Evolutionary conservation across 2,888 invertebrate genomes (phyloP).

Genomic region (Anthrax anthrax): DNA sequence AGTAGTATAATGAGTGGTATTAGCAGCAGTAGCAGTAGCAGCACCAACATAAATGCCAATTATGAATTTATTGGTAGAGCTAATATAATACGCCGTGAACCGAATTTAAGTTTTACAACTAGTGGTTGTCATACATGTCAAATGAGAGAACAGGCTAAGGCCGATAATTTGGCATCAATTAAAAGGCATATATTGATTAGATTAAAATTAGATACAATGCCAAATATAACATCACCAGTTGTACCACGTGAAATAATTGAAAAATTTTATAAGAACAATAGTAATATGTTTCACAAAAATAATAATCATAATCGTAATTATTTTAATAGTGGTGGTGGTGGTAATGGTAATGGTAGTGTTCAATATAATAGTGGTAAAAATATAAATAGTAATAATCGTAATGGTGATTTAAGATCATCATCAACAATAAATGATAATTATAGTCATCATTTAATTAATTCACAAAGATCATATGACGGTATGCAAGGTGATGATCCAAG

Average conservation of each 20-base stretch:
- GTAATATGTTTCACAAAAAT: slow-evolving; percentile 11
- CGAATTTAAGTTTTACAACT: background rate
- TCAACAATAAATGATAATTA: background rate
- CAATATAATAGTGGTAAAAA: background rate
- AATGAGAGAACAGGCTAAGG: slow-evolving; percentile 41
- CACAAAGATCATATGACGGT: slow-evolving; percentile 2
- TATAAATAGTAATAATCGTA: background rate
- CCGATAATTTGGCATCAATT: slow-evolving; percentile 46
- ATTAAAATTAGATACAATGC: slow-evolving; percentile 45
- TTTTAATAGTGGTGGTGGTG: background rate
- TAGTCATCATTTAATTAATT: background rate
- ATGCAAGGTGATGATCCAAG: slow-evolving; percentile 16
- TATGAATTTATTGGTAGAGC: slow-evolving; percentile 16
- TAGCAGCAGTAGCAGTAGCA: slow-evolving; percentile 13
- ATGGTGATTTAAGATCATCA: background rate
- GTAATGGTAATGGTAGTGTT: background rate
- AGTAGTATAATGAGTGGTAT: slow-evolving; percentile 1
- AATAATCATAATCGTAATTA: background rate
- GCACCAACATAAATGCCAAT: slow-evolving; percentile 11
- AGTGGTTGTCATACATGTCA: slow-evolving; percentile 39
- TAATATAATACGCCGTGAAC: slow-evolving; percentile 15
- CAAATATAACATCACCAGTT: slow-evolving; percentile 47
- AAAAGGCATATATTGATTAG: slow-evolving; percentile 49
- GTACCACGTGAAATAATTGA: slow-evolving; percentile 44
- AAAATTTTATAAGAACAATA: slow-evolving; percentile 27